Evolutionary conservation across 2,888 invertebrate species (phyloP), one percentile per base, ranked within the genome.

Genomic region (Pseudococcus longispinus): DNA sequence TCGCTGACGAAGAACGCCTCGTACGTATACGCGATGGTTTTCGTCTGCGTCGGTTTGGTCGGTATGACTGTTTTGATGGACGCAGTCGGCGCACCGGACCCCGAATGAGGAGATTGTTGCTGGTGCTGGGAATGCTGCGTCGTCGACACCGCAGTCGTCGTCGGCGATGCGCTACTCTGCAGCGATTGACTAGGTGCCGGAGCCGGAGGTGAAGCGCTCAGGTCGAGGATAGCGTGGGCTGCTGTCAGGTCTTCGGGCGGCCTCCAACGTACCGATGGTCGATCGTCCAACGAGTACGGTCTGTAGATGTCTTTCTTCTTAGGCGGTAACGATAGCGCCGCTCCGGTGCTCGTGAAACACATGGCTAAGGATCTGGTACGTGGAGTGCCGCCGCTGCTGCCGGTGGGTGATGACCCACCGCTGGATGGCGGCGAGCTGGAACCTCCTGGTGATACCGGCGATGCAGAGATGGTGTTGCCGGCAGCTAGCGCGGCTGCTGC

Each of bases 231-330:
- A 94, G 94, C 83, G 94, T 94, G 88, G 95, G 92, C 20, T 95
- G 96, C 18, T 96, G 96, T 89, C 95, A 91, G 89, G 95, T 95
- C 89, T 95, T 95, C 51, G 95, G 95, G 44, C 95, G 95, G 46
- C 95, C 91, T 88, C 96, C 92, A 90, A 95, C 96, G 90, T 95
- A 96, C 0, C 96, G 96, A 65, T 96, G 96, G 91, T 88, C 89
- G 89, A 87, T 90, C 90, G 88, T 94, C 95, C 89, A 95, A 91
- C 88, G 96, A 96, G 91, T 97, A 97, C 0, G 97, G 97, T 88
- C 96, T 93, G 91, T 96, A 97, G 89, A 97, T 96, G 91, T 97
- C 96, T 91, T 96, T 96, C 91, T 96, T 96, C 91, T 96, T 96
- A 3, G 96, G 96, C 88, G 97, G 96, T 90, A 96, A 91, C n/a